Evolutionary conservation across 1,140 invertebrate genomes (phyloP), one percentile per base, ranked within the genome.

Genomic region (Drosophila orena): DNA sequence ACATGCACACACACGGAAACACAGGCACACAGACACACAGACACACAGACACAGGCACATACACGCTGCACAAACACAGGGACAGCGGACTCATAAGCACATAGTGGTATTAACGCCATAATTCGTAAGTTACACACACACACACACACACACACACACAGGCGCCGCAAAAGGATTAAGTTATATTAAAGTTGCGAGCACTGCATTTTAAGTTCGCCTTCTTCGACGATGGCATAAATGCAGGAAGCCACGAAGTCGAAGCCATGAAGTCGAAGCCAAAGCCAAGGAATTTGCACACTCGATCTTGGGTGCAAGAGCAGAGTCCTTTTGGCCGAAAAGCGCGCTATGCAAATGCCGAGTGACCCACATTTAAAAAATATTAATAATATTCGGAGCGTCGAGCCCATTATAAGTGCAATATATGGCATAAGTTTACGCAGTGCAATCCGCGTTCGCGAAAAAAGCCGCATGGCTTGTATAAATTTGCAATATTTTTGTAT

Each of bases 51-150:
- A 42, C 24, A 24, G 0, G 4, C 24, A 4, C 24, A 24, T 50
- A 61, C 49, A 20, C 22, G n/a, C 30, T 24, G 8, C 30, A 30
- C 30, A 30, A 30, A 37, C 37, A 30, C 46, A 38, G 40, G 17
- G 17, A 59, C 22, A 49, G 64, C 61, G 43, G 35, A 55, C 59
- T 55, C 73, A 83, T 74, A 79, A 83, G 79, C 84, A 88, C 79
- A 89, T 68, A 83, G 81, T 71, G 79, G 84, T 77, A 88, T 88
- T 88, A 88, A 74, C 79, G 84, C 79, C 84, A 88, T 88, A 89
- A 88, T 89, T 88, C 84, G 72, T 58, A 84, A 79, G 79, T 77
- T 73, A 77, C 76, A 88, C 58, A 60, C 52, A 53, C 58, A 62
- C 35, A 17, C 1, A 37, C 12, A 37, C 35, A 77, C 76, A 24